These are phyloP conservation scores for Pogonocichla stellata DNA, from an alignment of 2,113 vertebrate genomes.

Conservation along the genomic window DNA sequence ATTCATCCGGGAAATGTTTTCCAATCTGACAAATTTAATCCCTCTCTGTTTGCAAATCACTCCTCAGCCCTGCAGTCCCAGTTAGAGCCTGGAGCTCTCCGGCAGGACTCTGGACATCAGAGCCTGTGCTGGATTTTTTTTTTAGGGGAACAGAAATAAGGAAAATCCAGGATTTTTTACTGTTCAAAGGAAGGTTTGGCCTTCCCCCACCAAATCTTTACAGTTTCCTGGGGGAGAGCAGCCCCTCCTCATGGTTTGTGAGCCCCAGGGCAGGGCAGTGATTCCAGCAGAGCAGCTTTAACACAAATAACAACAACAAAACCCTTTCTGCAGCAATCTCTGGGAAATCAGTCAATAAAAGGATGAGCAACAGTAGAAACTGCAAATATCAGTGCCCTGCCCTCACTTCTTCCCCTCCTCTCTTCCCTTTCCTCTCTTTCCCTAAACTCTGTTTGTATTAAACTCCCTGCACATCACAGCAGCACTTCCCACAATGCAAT, in stretches of 20 bases:
- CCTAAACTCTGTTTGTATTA: neutral
- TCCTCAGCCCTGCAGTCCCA: neutral
- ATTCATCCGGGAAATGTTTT: neutral
- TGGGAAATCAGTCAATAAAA: fast-evolving
- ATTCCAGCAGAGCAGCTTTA: neutral
- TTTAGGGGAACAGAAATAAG: neutral
- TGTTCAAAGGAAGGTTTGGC: neutral
- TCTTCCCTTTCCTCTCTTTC: neutral
- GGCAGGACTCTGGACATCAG: neutral
- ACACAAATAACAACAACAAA: neutral
- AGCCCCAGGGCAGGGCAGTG: neutral
- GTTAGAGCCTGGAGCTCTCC: neutral
- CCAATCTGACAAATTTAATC: neutral
- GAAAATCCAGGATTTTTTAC: neutral
- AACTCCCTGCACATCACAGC: neutral
- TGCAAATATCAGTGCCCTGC: neutral
- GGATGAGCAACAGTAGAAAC: neutral
- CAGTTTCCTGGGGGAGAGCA: neutral
- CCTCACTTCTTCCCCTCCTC: neutral
- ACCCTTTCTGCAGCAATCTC: neutral
- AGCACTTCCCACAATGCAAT: neutral
- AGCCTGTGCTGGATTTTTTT: fast-evolving
- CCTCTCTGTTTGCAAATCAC: neutral
- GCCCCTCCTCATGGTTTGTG: neutral
- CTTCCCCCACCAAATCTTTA: fast-evolving